Conservation (phyloP, 2,113 vertebrate species). For the Coreoperca whiteheadi region DNA sequence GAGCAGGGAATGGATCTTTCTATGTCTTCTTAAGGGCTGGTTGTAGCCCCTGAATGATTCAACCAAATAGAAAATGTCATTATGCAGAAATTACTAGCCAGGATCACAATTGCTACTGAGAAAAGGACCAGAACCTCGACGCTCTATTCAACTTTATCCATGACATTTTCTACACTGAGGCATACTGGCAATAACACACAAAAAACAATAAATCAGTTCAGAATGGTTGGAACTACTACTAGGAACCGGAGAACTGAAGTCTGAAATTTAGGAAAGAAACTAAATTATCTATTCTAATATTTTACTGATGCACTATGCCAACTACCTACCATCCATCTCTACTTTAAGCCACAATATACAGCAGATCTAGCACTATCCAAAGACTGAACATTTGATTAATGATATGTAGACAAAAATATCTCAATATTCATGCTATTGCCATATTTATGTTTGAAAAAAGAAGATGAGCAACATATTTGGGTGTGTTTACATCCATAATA, state of each 20-base stretch:
- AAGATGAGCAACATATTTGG: background rate
- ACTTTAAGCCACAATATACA: background rate
- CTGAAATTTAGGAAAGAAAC: background rate
- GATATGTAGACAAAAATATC: background rate
- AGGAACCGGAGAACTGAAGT: background rate
- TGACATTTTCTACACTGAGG: background rate
- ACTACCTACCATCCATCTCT: background rate
- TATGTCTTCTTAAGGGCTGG: slow-evolving; percentile 4
- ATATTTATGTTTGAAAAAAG: no score
- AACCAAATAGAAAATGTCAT: slow-evolving; percentile 25
- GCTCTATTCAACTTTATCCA: background rate
- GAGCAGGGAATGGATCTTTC: slow-evolving; percentile 10
- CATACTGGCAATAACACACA: background rate
- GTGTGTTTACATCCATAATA: background rate
- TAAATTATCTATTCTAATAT: background rate
- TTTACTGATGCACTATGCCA: background rate
- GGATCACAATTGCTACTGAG: background rate
- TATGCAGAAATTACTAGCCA: background rate
- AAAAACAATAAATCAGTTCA: no score
- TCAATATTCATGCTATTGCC: background rate
- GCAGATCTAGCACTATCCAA: background rate
- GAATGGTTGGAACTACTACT: no score
- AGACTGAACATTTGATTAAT: background rate
- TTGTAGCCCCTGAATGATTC: slow-evolving; percentile 19
- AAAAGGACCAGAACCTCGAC: background rate